Base-by-base conservation (phyloP, 1,140 invertebrate genomes). In the Odontomachus brunneus region DNA sequence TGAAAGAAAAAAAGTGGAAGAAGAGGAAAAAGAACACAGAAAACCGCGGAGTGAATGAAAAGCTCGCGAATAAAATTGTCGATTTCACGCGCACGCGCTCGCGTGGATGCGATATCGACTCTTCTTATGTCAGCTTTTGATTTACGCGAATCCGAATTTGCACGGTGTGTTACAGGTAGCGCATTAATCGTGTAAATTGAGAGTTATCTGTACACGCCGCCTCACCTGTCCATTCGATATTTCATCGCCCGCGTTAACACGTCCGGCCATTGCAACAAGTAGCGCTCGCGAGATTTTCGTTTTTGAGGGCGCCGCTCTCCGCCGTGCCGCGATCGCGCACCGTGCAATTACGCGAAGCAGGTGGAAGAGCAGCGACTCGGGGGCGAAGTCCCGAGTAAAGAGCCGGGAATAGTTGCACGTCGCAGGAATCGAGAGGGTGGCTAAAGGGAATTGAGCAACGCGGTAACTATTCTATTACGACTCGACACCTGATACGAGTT, bases 401-500 rank as follows among this genome's bases (percentile, higher is more conserved):
- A 49, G 26, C 11, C 4, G 15, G n/a, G 51, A 55, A 17, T 51
- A 48, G 24, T 11, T n/a, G 24, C 48, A 44, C 15, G 76, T 72
- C 72, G 65, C 49, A 55, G 33, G 29, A 78, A 67, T 60, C 83
- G 72, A 78, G 67, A 78, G 62, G 51, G 73, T 82, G 88, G 85
- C 90, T 89, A 90, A 92, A 89, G 88, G 26, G 84, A 90, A 90
- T 85, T 80, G 85, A 67, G 55, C 87, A 87, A 86, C 86, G 84
- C 91, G 90, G 90, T 89, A 90, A 93, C 91, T 92, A 92, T 94
- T 93, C 92, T 91, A 91, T 93, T 93, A 94, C 91, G 85, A 84
- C 90, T 90, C 92, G 93, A 93, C 92, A 93, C 93, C 86, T 89
- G 92, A 94, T 94, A 91, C 92, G 93, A 94, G 91, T 88, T 94